These are phyloP conservation scores for Sander vitreus DNA, from an alignment of 2,113 vertebrate species.

Conservation along the genomic window DNA sequence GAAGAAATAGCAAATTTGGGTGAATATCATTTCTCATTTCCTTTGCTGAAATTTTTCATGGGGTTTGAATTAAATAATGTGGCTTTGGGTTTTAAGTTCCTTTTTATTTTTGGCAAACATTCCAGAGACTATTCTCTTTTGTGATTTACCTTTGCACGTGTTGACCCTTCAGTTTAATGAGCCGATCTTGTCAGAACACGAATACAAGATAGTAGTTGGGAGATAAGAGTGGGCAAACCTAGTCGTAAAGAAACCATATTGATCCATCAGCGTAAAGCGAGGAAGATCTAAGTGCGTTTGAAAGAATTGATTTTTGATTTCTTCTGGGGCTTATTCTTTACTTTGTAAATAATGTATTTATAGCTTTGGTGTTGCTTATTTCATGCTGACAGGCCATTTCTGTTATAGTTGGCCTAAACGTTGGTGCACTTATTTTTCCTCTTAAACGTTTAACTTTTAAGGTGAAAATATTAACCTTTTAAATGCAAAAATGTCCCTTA, in stretches of 20 bases:
- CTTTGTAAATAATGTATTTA: slow-evolving; percentile 16
- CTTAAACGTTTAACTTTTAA: not conserved
- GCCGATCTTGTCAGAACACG: slow-evolving; percentile 45
- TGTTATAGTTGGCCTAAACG: not conserved
- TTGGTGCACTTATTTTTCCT: not conserved
- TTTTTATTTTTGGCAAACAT: slow-evolving; percentile 33
- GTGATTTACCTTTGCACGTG: slow-evolving; percentile 66
- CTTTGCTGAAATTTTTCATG: not conserved
- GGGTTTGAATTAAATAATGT: not conserved
- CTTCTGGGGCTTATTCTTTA: slow-evolving; percentile 6
- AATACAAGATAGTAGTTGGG: slow-evolving; percentile 33
- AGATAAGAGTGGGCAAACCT: slow-evolving; percentile 61
- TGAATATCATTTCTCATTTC: not conserved
- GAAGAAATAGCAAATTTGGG: not conserved
- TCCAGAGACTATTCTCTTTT: not conserved
- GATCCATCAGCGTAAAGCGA: slow-evolving; percentile 21
- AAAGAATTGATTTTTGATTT: slow-evolving; percentile 29
- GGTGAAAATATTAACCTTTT: not conserved
- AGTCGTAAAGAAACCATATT: slow-evolving; percentile 49
- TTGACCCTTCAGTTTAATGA: slow-evolving; percentile 62
- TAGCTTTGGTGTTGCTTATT: not conserved
- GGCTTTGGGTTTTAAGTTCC: not conserved
- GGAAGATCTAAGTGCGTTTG: slow-evolving; percentile 11
- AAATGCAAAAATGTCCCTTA: not conserved
- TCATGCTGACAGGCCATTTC: not conserved